Base-by-base conservation (phyloP, 2,113 vertebrate species). In the Cyprinodon variegatus region DNA sequence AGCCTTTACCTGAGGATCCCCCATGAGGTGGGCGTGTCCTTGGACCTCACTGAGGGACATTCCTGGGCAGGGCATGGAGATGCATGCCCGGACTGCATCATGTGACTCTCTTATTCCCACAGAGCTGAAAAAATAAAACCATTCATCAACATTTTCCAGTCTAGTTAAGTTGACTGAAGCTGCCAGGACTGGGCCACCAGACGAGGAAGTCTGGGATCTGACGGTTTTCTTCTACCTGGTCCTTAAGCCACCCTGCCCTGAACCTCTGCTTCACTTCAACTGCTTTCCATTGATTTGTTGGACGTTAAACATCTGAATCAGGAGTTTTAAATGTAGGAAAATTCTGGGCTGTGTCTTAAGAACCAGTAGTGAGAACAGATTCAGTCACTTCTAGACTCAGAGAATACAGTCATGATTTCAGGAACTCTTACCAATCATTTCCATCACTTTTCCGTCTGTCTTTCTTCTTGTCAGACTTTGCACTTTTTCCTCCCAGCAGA, bases 391-490 rank as follows among this genome's bases (percentile, higher is more conserved):
- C 29, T 29, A 29, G 29, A 29, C 29, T 29, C 29, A 29, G 41
- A 41, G 41, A 41, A 41, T 11, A 2, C 7, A 0, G 1, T 45
- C 1, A 1, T 45, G 9, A 11, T 45, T 45, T 45, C 9, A 6
- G 6, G 50, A 9, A 4, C 65, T 93, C 94, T 70, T 93, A 95
- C 93, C 96, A 91, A 6, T 84, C 84, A 88, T 95, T 95, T 76
- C 89, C 93, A 63, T 97, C 96, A 0, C 89, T 91, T 91, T 96
- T 96, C 87, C 94, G 96, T 87, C 94, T 95, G 45, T 97, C 97
- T 86, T 91, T 96, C 83, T 94, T 96, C 83, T 94, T 96, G 75
- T 98, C 97, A 0, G 90, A 83, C 90, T 96, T 97, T 43, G 92
- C 69, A 84, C 95, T 95, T 74, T 95, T 97, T 82, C 93, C 96